Percentiles rank a stretch among this genome's conserved stretches.
Evolutionary conservation across 2,113 vertebrate genomes (phyloP).

Genomic region (Blennius ocellaris): DNA sequence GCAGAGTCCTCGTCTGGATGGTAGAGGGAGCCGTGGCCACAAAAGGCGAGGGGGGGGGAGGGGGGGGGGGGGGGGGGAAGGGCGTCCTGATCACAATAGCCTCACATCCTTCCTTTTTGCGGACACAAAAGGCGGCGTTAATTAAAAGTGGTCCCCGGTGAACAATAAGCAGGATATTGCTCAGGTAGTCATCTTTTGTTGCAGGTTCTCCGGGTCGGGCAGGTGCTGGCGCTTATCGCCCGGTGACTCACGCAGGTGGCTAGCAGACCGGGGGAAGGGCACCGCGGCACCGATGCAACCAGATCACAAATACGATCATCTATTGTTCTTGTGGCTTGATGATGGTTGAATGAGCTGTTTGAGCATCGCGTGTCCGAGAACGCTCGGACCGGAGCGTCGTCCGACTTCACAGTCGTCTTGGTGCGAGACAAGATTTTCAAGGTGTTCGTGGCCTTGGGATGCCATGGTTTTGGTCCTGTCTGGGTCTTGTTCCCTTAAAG

Average conservation of each 20-base stretch:
- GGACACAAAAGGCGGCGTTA: constrained; percentile 71
- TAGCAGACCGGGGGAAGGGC: constrained; percentile 47
- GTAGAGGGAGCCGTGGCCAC: constrained; percentile 4
- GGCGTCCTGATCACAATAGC: constrained; percentile 37
- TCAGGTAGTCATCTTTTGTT: constrained; percentile 55
- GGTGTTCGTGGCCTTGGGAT: no score
- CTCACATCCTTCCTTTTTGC: constrained; percentile 40
- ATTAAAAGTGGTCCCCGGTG: constrained; percentile 65
- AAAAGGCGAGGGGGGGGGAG: no score
- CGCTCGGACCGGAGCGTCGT: neutral
- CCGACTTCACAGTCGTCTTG: neutral
- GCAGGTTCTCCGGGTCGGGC: constrained; percentile 6
- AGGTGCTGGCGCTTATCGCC: constrained; percentile 19
- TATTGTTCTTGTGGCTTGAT: constrained; percentile 39
- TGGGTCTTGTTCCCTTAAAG: no score
- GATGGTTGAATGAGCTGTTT: constrained; percentile 64
- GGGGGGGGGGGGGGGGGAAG: constrained; percentile 3
- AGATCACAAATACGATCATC: constrained; percentile 59
- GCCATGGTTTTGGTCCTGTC: no score
- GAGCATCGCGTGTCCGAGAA: constrained; percentile 56
- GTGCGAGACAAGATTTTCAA: no score
- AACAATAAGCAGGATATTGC: constrained; percentile 75
- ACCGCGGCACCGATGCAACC: constrained; percentile 53
- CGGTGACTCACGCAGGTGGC: constrained; percentile 54
- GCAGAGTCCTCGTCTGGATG: no score